Conservation (phyloP, 1,140 invertebrate genomes). For the Pomacea maculata region DNA sequence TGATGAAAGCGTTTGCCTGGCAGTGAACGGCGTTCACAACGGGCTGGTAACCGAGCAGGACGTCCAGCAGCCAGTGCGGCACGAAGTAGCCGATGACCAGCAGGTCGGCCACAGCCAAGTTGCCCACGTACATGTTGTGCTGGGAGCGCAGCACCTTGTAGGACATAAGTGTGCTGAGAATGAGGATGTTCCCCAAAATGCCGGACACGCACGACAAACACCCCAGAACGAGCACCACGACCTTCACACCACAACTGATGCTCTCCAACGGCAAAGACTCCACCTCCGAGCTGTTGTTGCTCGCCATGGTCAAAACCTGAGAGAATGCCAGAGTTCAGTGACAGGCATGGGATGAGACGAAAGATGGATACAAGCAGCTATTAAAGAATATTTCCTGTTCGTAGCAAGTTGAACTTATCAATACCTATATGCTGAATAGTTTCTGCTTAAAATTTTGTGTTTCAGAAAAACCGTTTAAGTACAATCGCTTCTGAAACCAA, state of each 20-base stretch:
- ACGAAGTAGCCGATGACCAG: constrained; percentile 81
- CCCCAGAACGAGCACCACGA: constrained; percentile 17
- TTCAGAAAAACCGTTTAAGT: no score
- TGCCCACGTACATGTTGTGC: constrained; percentile 64
- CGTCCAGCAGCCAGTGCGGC: constrained; percentile 67
- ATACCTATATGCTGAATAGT: no score
- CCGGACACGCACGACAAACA: constrained; percentile 20
- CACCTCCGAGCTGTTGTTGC: no score
- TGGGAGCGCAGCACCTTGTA: constrained; percentile 58
- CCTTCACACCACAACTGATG: not conserved
- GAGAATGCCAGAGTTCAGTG: no score
- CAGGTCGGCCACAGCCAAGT: constrained; percentile 62
- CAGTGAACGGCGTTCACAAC: constrained; percentile 24
- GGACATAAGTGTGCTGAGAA: constrained; percentile 58
- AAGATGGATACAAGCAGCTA: no score
- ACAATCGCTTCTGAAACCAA: no score
- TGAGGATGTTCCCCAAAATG: constrained; percentile 58
- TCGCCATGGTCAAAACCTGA: no score
- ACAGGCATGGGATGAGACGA: no score
- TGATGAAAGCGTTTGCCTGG: constrained; percentile 17
- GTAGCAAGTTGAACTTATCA: no score
- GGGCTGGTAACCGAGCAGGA: constrained; percentile 12
- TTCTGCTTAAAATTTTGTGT: no score
- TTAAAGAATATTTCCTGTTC: no score
- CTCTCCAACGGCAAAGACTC: no score